Base-by-base conservation (phyloP, 2,888 invertebrate species). In the Drosophila planitibia region DNA sequence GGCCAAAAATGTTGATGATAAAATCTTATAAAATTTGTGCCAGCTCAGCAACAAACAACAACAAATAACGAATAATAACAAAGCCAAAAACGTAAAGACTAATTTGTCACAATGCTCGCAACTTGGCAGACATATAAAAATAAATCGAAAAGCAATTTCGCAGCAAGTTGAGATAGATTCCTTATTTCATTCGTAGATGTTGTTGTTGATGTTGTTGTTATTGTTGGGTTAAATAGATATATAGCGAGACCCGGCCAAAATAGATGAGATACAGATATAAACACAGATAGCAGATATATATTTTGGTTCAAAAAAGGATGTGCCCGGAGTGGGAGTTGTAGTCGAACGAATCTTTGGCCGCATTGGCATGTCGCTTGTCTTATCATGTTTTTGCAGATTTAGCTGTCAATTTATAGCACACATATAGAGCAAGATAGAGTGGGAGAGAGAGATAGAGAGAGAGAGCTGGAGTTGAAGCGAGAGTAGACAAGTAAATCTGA, bases 111-210 rank as follows among this genome's bases (percentile, higher is more conserved):
- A 83, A 81, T 80, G 81, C 86, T 79, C 76, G 78, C 82, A 81
- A 86, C 81, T 89, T 85, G 87, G 87, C 84, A 83, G 72, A 79
- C 81, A 81, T 80, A 76, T 81, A 76, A 83, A 85, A 88, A 88
- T 90, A 88, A 88, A 88, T 88, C 90, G 87, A 88, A 88, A 88
- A 88, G 88, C 87, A 90, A 88, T 88, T 90, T 88, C 87, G 78
- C 71, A 79, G 74, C 60, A 70, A 82, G 78, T 82, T 80, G 75
- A 63, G 67, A 68, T 73, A 68, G 81, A 68, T 81, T 73, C 58
- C 64, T 66, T 57, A 57, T 57, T 37, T 55, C 16, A n/a, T 25
- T 30, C 58, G 41, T 25, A 25, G 47, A 47, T 65, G 57, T 39
- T 60, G 12, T 41, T 60, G 25, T 51, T 39, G 28, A 37, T 67